Evolutionary conservation across 2,888 invertebrate species (phyloP), one percentile per base, ranked within the genome.

Genomic region (Thecocarcelia acutangulata): DNA sequence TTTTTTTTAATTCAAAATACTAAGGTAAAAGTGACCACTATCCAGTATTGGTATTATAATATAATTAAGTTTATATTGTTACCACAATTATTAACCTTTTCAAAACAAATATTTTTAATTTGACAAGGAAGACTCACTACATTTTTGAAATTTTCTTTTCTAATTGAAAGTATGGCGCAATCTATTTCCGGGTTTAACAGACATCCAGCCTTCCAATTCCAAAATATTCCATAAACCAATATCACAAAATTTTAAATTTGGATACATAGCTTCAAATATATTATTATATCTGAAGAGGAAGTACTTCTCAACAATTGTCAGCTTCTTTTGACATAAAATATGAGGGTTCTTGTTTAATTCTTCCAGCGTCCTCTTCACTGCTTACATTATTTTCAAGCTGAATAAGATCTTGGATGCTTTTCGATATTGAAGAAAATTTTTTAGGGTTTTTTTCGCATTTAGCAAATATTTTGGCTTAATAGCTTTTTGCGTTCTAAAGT

Each of bases 1-100:
- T 0, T 28, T 28, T 2, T 2, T 2, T 13, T 0, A 54, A 28
- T 33, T 54, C 15, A 58, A 48, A 48, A 58, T 58, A 19, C 69
- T 56, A 6, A 69, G 6, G 6, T 28, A 4, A 6, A 28, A 28
- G 6, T 28, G 28, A 3, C 6, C 5, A 5, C 4, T 13, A 11
- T 6, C 28, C 3, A 56, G 28, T 28, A 69, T 69, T 46, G 69
- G 56, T 15, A 69, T 33, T 28, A 69, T 28, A 17, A 69, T 42
- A 17, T 46, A 56, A 1, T n/a, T n/a, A n/a, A n/a, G n/a, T n/a
- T n/a, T n/a, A n/a, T n/a, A n/a, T n/a, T n/a, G n/a, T n/a, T n/a
- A n/a, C n/a, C n/a, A n/a, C n/a, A n/a, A n/a, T n/a, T n/a, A n/a
- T n/a, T n/a, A n/a, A n/a, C n/a, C n/a, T 56, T 56, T 42, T 15